Evolutionary conservation across 2,888 invertebrate genomes (phyloP).

Genomic region (Mesorhabditis sp.): DNA sequence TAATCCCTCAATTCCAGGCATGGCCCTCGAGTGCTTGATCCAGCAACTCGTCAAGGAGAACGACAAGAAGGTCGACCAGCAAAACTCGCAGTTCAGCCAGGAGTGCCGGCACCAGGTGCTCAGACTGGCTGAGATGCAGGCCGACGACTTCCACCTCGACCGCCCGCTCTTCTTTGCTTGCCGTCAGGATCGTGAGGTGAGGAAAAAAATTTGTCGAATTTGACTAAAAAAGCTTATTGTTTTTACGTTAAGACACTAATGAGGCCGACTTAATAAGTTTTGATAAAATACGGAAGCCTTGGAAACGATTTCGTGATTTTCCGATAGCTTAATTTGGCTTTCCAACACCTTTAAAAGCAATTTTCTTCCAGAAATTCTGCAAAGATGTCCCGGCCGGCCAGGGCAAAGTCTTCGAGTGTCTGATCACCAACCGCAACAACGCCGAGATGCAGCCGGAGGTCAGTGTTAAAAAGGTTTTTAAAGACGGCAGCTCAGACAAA

Average conservation of each 20-base stretch:
- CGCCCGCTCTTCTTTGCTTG: slow-evolving; percentile 85
- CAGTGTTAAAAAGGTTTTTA: background rate
- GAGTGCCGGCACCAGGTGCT: slow-evolving; percentile 77
- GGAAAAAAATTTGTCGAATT: background rate
- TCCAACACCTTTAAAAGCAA: too few species aligned
- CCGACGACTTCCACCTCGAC: slow-evolving; percentile 81
- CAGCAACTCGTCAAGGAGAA: slow-evolving; percentile 62
- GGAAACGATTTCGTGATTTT: too few species aligned
- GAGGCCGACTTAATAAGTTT: background rate
- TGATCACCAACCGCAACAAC: slow-evolving; percentile 49
- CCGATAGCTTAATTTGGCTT: too few species aligned
- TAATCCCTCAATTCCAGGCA: slow-evolving; percentile 19
- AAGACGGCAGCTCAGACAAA: background rate
- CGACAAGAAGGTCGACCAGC: slow-evolving; percentile 24
- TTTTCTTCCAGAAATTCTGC: slow-evolving; percentile 56
- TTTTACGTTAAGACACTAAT: background rate
- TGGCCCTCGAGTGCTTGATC: slow-evolving; percentile 78
- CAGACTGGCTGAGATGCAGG: slow-evolving; percentile 81
- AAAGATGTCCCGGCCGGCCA: slow-evolving; percentile 74
- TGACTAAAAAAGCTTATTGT: background rate
- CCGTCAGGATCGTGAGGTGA: slow-evolving; percentile 72
- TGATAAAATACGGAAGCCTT: too few species aligned
- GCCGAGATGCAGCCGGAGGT: slow-evolving; percentile 49
- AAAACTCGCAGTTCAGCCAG: background rate
- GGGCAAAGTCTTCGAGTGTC: slow-evolving; percentile 69